Evolutionary conservation across 2,797 vertebrate species (phyloP), one percentile per base, ranked within the genome.

Genomic region (Nannoperca obscura): DNA sequence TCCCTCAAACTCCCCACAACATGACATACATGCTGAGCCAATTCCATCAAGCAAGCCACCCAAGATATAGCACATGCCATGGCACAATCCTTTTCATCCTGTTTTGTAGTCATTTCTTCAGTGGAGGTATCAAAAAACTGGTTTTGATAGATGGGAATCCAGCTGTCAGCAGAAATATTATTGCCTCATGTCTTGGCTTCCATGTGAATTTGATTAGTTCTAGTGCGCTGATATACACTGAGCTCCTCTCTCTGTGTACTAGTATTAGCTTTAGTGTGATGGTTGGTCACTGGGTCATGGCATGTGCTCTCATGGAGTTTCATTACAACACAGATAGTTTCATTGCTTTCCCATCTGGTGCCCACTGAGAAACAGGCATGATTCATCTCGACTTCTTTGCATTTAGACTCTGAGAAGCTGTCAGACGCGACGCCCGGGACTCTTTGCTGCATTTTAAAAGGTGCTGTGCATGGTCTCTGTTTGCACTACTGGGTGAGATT

Each of bases 1-100:
- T 93, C 89, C 90, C 84, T 92, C 90, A 87, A 88, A 89, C 85
- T 88, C 89, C 68, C 83, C 22, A 74, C 83, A 87, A 93, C 90
- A 92, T 88, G 91, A 91, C 92, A 86, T 79, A 84, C 89, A 91
- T 49, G 78, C 82, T 73, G 87, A 93, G 90, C 90, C 85, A 91
- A 82, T 91, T 92, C 91, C 90, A 92, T 92, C 90, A 90, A 89
- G 87, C 83, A 80, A 86, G 86, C 87, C 91, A 90, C 91, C 91
- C 90, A 90, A 91, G 88, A 91, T 92, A 89, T 66, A 89, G 85
- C 81, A 87, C 89, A 87, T 74, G 82, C 81, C 82, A 72, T 75
- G 24, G 76, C 89, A 86, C 82, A 88, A 86, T 87, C 74, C 88
- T 82, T 92, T 91, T 88, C 83, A 91, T 92, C 82, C 80, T 77